Base-by-base conservation (phyloP, 2,797 vertebrate genomes). In the Synaphobranchus kaupii region DNA sequence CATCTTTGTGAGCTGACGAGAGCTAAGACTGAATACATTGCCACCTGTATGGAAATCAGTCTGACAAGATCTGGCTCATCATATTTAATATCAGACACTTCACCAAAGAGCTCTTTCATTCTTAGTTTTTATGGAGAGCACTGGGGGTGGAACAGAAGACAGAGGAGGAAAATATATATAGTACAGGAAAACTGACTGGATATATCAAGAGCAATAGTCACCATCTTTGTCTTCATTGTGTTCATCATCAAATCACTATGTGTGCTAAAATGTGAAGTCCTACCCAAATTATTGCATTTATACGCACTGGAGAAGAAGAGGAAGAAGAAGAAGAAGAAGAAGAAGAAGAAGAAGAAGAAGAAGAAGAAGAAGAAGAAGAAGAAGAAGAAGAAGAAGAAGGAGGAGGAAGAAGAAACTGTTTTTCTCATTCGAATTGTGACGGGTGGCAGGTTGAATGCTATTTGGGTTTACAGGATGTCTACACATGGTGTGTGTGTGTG, bases 251-350 rank as follows among this genome's bases (percentile, higher is more conserved):
- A 86, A 50, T 84, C 85, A 86, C 82, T 90, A 94, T 92, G 89
- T 92, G 93, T 95, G 94, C 95, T 95, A 95, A 91, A 96, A 95
- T 93, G 90, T 95, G 91, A 91, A 94, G 89, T 94, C 91, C 94
- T 96, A 95, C 92, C 93, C 93, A 94, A 95, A 95, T 97, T 97
- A 97, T 97, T 97, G 96, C 96, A 97, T 96, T 96, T 95, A 97
- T 97, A 97, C 96, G 96, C 96, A 96, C 95, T 96, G 96, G 92
- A 95, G 94, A 94, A 95, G 92, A 96, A 94, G 94, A 94, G 94
- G 71, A 76, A 76, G 68, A 73, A 39, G 94, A 94, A 93, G 93
- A 89, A 88, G 22, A n/a, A 66, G 63, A 66, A 25, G 60, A 22
- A 63, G 60, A 25, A 63, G 60, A 63, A 63, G 60, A 17, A 66